Evolutionary conservation across 2,888 invertebrate species (phyloP).

Genomic region (Calephelis perditalis): DNA sequence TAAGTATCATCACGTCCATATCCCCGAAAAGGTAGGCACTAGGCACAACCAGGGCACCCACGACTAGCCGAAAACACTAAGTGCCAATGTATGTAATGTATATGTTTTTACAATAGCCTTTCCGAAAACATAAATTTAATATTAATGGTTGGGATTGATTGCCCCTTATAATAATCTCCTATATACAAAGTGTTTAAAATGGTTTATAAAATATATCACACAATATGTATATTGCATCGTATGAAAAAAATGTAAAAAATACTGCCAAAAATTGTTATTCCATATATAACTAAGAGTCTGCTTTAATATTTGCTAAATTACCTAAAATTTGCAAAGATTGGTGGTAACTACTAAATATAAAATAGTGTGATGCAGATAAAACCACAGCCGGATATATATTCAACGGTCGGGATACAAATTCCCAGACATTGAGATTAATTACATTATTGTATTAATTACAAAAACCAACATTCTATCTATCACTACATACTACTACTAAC

Average conservation of each 20-base stretch:
- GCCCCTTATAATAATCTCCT: no score
- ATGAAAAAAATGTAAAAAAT: conserved; percentile 1
- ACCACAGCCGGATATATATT: conserved; percentile 48
- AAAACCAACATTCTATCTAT: conserved; percentile 24
- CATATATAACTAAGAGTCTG: neutral
- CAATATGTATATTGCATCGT: no score
- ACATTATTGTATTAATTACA: conserved; percentile 26
- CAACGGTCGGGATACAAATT: conserved; percentile 29
- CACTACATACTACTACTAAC: conserved; percentile 28
- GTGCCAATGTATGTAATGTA: no score
- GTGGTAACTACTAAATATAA: conserved; percentile 9
- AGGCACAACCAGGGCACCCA: no score
- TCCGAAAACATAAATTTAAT: no score
- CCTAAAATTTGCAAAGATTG: conserved; percentile 5
- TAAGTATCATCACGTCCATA: no score
- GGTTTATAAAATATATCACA: no score
- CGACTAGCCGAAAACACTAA: no score
- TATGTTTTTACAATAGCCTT: no score
- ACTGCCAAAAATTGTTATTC: conserved; percentile 5
- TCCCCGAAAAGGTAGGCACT: no score
- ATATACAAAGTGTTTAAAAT: no score
- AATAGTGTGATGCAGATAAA: conserved; percentile 53
- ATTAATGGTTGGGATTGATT: no score
- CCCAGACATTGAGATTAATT: conserved; percentile 21
- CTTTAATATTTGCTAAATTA: conserved; percentile 10